Percentiles rank a stretch among this genome's conserved stretches.
phyloP scores from a whole-genome alignment of 2,113 vertebrate species.

The Rhinogobius similis region DNA sequence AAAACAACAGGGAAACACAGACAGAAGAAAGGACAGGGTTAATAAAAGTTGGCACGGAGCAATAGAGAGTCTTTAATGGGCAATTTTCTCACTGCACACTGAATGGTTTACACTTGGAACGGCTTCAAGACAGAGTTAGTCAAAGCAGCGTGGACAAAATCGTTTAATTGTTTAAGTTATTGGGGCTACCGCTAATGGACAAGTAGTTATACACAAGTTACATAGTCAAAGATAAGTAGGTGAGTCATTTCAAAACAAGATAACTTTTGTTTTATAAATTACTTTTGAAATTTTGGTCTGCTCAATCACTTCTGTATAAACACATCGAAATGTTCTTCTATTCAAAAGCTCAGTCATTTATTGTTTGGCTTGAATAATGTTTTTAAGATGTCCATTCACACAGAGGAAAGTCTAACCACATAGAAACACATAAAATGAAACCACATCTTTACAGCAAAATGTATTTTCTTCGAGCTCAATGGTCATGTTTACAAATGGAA shows the following conservation, averaged over 20 bases:
- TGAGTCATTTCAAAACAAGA: not conserved
- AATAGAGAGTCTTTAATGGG: not conserved
- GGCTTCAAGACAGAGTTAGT: constrained; percentile 1
- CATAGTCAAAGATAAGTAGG: not conserved
- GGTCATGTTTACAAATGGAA: too few species aligned
- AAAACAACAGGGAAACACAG: not conserved
- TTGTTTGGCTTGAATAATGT: not conserved
- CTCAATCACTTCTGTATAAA: not conserved
- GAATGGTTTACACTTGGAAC: constrained; percentile 3
- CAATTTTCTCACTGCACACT: constrained; percentile 10
- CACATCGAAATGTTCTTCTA: not conserved
- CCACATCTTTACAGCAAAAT: constrained; percentile 4
- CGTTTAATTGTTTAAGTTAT: constrained; percentile 11
- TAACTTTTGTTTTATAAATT: not conserved
- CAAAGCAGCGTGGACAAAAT: not conserved
- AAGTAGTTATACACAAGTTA: too few species aligned
- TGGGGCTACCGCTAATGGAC: constrained; percentile 1
- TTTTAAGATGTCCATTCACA: not conserved
- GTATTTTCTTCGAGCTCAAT: constrained; percentile 18
- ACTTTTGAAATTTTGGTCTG: not conserved
- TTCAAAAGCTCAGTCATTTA: not conserved
- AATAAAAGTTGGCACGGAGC: not conserved
- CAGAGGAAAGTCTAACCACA: constrained; percentile 7
- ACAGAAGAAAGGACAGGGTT: constrained; percentile 9
- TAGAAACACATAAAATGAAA: constrained; percentile 33